These are phyloP conservation scores for Calliopsis andreniformis DNA, from an alignment of 1,140 invertebrate species.

Conservation along the genomic window DNA sequence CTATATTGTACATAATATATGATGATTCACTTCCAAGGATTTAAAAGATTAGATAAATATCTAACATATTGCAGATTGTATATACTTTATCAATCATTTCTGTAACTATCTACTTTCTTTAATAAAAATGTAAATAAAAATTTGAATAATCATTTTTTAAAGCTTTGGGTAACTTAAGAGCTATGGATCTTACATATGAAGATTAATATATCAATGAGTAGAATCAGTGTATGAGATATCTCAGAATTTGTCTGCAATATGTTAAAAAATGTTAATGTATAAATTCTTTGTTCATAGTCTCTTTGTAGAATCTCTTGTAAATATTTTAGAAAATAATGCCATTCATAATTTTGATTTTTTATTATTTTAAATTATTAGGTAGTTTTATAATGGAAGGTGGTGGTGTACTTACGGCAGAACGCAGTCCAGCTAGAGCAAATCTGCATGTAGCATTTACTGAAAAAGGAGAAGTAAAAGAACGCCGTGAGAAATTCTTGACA, in stretches of 20 bases:
- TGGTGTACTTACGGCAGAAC: conserved; percentile 82
- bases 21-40: too few relatives aligned
- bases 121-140: too few relatives aligned
- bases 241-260: too few relatives aligned
- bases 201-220: too few relatives aligned
- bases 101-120: too few relatives aligned
- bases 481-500: conserved; percentile 96
- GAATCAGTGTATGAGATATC: too few relatives aligned
- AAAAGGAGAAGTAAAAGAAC: conserved; percentile 92
- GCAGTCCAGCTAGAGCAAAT: conserved; percentile 89
- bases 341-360: neutral
- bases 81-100: neutral
- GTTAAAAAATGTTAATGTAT: too few relatives aligned
- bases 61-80: neutral
- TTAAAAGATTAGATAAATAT: neutral
- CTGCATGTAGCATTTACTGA: conserved; percentile 94
- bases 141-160: too few relatives aligned
- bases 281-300: neutral
- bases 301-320: neutral
- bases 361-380: neutral
- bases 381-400: conserved; percentile 75
- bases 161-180: too few relatives aligned
- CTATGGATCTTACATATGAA: too few relatives aligned
- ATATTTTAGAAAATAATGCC: neutral
- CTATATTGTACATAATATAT: neutral